Evolutionary conservation across 2,113 vertebrate genomes (phyloP).

Genomic region (Paralichthys olivaceus): DNA sequence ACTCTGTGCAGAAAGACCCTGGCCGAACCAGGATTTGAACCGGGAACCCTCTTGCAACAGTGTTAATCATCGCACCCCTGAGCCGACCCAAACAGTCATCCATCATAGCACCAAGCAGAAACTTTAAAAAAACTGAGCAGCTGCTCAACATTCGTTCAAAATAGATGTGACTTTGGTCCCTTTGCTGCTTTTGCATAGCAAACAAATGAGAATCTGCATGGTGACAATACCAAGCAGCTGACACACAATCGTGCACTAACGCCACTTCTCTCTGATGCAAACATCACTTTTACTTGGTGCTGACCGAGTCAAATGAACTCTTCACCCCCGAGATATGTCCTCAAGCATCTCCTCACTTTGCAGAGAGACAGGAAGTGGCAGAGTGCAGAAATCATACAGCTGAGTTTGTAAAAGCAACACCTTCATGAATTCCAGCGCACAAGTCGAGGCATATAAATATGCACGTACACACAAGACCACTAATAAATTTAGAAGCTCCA

Average conservation of each 20-base stretch:
- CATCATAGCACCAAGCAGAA: background rate
- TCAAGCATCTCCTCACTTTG: constrained; percentile 29
- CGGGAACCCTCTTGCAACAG: too few species aligned
- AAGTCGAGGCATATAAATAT: constrained; percentile 17
- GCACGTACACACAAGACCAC: constrained; percentile 8
- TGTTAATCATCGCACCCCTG: too few species aligned
- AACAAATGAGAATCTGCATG: constrained; percentile 57
- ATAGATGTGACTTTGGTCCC: background rate
- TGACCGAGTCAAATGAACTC: constrained; percentile 53
- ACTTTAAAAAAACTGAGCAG: background rate
- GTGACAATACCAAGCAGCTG: constrained; percentile 45
- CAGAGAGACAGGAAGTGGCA: constrained; percentile 52
- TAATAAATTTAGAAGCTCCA: constrained; percentile 16
- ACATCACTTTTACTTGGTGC: constrained; percentile 53
- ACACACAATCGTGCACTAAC: constrained; percentile 37
- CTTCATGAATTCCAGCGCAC: constrained; percentile 10
- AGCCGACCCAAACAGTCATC: too few species aligned
- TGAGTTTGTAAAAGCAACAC: constrained; percentile 25
- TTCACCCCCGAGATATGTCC: constrained; percentile 50
- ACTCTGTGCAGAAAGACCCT: too few species aligned
- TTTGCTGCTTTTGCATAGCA: constrained; percentile 62
- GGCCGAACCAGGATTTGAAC: too few species aligned
- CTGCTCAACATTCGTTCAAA: background rate
- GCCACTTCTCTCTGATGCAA: constrained; percentile 37
- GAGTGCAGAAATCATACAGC: background rate